Conservation (phyloP, 2,888 invertebrate species). For the Lasioglossum morio region DNA sequence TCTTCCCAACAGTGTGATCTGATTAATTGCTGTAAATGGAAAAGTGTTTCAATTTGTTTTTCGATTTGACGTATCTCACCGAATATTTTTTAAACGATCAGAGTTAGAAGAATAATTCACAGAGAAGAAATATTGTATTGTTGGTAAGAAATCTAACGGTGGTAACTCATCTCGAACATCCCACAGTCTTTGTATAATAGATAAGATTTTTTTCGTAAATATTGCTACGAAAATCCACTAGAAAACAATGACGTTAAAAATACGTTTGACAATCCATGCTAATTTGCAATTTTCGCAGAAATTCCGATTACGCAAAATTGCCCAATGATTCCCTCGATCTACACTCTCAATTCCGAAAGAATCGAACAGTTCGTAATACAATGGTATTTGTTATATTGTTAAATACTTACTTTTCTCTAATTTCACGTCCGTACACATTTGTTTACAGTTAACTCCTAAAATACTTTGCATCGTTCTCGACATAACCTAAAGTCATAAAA, state of each 20-base stretch:
- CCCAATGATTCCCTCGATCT: not conserved
- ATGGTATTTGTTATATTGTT: not conserved
- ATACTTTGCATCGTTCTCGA: not conserved
- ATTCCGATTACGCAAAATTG: not conserved
- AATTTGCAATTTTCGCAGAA: not conserved
- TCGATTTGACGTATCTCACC: not conserved
- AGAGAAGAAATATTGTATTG: not conserved
- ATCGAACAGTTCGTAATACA: not conserved
- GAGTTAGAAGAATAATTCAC: not conserved
- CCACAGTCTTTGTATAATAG: not conserved
- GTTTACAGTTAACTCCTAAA: not conserved
- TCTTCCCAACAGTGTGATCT: conserved; percentile 93
- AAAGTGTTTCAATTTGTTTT: not conserved
- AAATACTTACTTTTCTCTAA: conserved; percentile 41
- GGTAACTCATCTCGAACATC: no score
- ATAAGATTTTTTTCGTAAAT: not conserved
- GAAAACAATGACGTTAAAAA: not conserved
- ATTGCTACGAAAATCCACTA: not conserved
- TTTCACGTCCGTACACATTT: not conserved
- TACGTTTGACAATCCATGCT: not conserved
- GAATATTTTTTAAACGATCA: not conserved
- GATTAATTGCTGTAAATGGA: conserved; percentile 89
- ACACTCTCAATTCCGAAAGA: not conserved
- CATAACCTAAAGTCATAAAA: conserved; percentile 35
- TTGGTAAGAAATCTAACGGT: not conserved